Conservation (phyloP, 2,113 vertebrate species). For the Menidia beryllina region DNA sequence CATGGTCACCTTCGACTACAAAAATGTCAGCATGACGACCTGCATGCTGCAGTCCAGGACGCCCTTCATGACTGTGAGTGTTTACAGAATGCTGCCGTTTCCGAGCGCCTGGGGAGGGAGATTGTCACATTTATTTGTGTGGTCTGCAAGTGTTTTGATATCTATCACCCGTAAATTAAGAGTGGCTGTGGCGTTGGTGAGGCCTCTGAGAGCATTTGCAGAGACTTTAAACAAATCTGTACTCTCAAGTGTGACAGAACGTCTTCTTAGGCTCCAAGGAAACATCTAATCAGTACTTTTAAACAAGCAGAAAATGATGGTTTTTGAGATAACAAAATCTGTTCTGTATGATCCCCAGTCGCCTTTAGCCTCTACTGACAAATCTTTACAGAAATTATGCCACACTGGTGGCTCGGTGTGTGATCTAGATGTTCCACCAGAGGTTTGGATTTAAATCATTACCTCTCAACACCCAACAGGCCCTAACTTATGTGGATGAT, state of each 20-base stretch:
- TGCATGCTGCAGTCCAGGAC: constrained; percentile 89
- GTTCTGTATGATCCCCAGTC: background rate
- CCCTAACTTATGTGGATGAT: no score
- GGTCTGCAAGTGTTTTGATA: constrained; percentile 1
- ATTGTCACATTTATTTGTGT: constrained; percentile 1
- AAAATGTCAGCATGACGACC: constrained; percentile 78
- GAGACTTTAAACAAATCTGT: background rate
- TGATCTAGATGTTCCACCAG: background rate
- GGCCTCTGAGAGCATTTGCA: no score
- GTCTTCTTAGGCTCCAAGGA: background rate
- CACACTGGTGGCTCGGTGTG: background rate
- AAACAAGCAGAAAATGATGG: no score
- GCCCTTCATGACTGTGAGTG: constrained; percentile 86
- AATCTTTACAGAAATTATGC: background rate
- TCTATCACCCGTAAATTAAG: no score
- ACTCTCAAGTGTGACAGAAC: no score
- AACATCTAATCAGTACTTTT: background rate
- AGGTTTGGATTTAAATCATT: no score
- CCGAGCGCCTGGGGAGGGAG: background rate
- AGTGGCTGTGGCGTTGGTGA: no score
- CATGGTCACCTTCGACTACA: constrained; percentile 85
- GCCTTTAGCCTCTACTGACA: background rate
- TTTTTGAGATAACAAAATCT: background rate
- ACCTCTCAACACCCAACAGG: no score
- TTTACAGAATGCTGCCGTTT: background rate